phyloP scores from a whole-genome alignment of 2,113 vertebrate genomes.

The Phylloscopus whistleri region DNA sequence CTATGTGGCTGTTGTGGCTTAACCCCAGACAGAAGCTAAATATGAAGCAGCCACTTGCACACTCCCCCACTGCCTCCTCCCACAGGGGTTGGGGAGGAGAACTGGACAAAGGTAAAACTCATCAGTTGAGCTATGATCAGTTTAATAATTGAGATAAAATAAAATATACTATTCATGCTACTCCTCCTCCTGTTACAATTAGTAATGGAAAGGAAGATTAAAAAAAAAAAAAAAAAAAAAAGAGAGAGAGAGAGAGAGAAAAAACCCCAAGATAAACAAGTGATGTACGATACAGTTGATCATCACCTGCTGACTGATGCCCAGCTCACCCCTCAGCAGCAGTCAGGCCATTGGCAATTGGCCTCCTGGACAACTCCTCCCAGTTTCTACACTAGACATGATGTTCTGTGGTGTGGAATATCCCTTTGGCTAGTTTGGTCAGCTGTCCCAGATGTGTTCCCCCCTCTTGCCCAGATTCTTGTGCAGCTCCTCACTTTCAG shows the following conservation, averaged over 20 bases:
- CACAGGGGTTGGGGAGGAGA: background rate
- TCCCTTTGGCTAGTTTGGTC: background rate
- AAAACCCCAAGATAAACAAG: background rate
- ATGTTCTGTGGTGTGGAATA: background rate
- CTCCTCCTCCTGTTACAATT: background rate
- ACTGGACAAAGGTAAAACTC: background rate
- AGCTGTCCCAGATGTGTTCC: background rate
- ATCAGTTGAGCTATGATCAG: background rate
- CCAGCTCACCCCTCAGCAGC: background rate
- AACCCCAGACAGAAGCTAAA: background rate
- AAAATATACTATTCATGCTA: background rate
- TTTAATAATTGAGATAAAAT: background rate
- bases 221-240: no score
- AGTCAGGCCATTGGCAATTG: background rate
- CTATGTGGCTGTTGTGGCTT: background rate
- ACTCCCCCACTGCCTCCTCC: background rate
- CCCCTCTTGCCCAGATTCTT: background rate
- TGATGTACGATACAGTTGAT: background rate
- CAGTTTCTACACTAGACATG: background rate
- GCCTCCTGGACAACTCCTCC: background rate
- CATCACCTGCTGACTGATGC: background rate
- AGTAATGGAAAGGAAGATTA: background rate
- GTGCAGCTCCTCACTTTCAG: background rate
- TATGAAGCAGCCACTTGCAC: background rate
- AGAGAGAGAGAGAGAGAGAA: no score